These are phyloP conservation scores for Ethmia dodecea DNA, from an alignment of 2,888 invertebrate genomes.

Conservation along the genomic window DNA sequence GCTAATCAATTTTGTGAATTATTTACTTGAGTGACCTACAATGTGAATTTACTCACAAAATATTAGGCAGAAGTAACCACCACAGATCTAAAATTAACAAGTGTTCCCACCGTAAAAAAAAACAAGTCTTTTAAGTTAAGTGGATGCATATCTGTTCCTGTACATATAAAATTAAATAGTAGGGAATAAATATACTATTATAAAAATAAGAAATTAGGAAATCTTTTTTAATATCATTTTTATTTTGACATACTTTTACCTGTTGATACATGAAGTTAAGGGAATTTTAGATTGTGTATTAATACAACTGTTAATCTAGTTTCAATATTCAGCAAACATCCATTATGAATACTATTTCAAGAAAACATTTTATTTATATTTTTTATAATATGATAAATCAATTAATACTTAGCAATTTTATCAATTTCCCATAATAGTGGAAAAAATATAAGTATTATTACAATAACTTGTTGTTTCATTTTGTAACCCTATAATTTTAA, in stretches of 20 bases:
- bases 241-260: conserved; percentile 22
- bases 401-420: conserved; percentile 44
- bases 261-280: conserved; percentile 4
- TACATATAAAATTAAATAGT: conserved; percentile 47
- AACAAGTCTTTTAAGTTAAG: conserved; percentile 61
- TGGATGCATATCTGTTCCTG: conserved; percentile 45
- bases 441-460: conserved; percentile 60
- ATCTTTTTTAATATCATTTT: conserved; percentile 9
- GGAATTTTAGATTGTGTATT: conserved; percentile 5
- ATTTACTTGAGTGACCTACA: conserved; percentile 4
- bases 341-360: conserved; percentile 12
- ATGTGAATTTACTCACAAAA: conserved; percentile 17
- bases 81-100: conserved; percentile 59
- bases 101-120: conserved; percentile 71
- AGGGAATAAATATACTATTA: conserved; percentile 28
- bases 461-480: conserved; percentile 34
- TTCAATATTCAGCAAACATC: too few species aligned
- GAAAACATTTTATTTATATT: conserved; percentile 40
- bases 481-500: neutral
- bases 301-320: conserved; percentile 5
- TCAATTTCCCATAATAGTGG: conserved; percentile 48
- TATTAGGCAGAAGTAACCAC: conserved; percentile 59
- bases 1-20: too few species aligned
- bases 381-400: conserved; percentile 49
- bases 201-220: conserved; percentile 16